A percentile compares a stretch with the other conserved stretches of the same genome.
phyloP scores from a whole-genome alignment of 2,797 vertebrate genomes.

The Myoxocephalus aenaeus region DNA sequence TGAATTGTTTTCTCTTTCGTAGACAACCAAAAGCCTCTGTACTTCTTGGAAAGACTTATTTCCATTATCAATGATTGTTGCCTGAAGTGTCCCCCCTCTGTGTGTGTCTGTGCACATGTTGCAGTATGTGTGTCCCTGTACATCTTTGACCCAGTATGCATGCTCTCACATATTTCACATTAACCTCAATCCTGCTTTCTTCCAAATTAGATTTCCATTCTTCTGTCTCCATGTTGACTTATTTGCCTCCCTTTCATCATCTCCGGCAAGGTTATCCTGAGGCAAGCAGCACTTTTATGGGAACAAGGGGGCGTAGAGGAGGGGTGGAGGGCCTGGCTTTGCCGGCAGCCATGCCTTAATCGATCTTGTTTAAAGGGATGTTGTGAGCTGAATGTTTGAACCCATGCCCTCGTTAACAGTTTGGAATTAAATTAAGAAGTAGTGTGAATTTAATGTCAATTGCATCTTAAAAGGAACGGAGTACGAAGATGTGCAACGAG shows the following conservation, averaged over 20 bases:
- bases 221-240: conserved; percentile 73
- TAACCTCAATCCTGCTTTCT: conserved; percentile 68
- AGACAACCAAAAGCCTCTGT: conserved; percentile 26
- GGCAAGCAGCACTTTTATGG: conserved; percentile 76
- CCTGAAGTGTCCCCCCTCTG: conserved; percentile 12
- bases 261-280: conserved; percentile 80
- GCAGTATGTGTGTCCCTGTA: neutral
- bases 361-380: conserved; percentile 79
- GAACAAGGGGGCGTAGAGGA: conserved; percentile 61
- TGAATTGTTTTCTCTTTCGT: conserved; percentile 41
- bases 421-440: conserved; percentile 81
- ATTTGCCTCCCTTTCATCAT: conserved; percentile 82
- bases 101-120: neutral
- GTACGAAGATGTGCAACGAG: conserved; percentile 60
- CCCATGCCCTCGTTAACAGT: conserved; percentile 76
- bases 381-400: conserved; percentile 79
- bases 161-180: conserved; percentile 53
- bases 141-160: conserved; percentile 39
- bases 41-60: conserved; percentile 2
- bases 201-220: conserved; percentile 74
- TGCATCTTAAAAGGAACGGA: conserved; percentile 69
- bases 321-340: conserved; percentile 43
- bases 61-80: conserved; percentile 40
- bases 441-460: conserved; percentile 78
- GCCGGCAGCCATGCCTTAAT: conserved; percentile 76